Evolutionary conservation across 37 sponge, comb jelly and placozoan genomes (phyloP).

Genomic region (Crambe crambe): DNA sequence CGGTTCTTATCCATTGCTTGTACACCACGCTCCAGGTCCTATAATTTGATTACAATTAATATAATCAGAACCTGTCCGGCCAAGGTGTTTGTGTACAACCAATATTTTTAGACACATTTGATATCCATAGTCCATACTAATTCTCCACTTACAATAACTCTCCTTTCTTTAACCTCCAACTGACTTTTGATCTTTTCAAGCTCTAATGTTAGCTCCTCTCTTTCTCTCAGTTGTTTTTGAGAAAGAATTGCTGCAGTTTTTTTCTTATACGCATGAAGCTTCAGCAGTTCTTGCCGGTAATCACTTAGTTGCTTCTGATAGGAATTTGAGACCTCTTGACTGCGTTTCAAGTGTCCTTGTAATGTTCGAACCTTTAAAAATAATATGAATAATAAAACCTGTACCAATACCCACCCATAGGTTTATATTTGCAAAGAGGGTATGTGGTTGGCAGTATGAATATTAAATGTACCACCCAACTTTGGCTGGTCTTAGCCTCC

Average conservation of each 20-base stretch:
- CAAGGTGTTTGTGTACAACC: neutral
- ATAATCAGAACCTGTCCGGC: neutral
- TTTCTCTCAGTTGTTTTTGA: conserved; percentile 43
- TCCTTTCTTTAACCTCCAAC: conserved; percentile 32
- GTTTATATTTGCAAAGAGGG: too few species aligned
- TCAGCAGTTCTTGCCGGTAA: conserved; percentile 4
- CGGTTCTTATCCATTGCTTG: conserved; percentile 29
- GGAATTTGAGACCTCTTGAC: conserved; percentile 13
- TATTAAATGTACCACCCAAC: too few species aligned
- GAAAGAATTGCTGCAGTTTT: conserved; percentile 36
- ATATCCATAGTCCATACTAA: too few species aligned
- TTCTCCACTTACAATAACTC: conserved; percentile 51
- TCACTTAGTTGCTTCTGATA: conserved; percentile 30
- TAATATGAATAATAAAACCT: too few species aligned
- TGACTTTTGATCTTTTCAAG: conserved; percentile 11
- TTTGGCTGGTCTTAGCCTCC: too few species aligned
- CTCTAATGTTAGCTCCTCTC: conserved; percentile 34
- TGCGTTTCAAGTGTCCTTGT: conserved; percentile 34
- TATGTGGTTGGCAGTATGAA: too few species aligned
- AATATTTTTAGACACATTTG: neutral
- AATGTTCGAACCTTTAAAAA: conserved; percentile 19
- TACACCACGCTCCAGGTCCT: conserved; percentile 41
- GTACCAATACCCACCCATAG: too few species aligned
- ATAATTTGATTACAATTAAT: neutral
- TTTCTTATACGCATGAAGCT: conserved; percentile 31